phyloP scores from a whole-genome alignment of 2,888 invertebrate species.

The Rhingia campestris region DNA sequence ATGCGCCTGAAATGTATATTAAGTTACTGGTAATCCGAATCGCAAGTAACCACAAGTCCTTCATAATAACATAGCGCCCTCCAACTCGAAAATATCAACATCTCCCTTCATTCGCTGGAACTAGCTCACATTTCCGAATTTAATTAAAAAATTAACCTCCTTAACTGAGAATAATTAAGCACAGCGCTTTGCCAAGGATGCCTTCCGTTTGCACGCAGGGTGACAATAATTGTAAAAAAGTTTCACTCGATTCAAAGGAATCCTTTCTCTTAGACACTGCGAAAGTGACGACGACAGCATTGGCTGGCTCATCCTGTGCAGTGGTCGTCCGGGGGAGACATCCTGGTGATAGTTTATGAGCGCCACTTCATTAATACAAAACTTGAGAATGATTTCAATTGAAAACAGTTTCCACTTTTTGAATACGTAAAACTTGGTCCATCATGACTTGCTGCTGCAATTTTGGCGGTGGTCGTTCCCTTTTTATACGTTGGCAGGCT shows the following conservation, averaged over 20 bases:
- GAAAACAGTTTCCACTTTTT: conserved; percentile 52
- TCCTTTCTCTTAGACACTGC: background rate
- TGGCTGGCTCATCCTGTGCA: background rate
- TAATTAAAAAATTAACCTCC: conserved; percentile 64
- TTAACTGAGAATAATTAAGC: conserved; percentile 67
- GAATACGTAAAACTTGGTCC: conserved; percentile 44
- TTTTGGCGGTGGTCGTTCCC: conserved; percentile 3
- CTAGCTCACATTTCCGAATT: conserved; percentile 56
- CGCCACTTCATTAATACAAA: conserved; percentile 68
- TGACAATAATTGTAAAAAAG: conserved; percentile 51
- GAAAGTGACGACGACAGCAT: background rate
- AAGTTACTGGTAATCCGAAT: background rate
- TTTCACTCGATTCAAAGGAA: conserved; percentile 39
- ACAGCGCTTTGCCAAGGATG: conserved; percentile 32
- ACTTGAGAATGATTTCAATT: conserved; percentile 66
- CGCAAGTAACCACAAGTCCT: conserved; percentile 15
- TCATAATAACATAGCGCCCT: background rate
- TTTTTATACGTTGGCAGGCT: background rate
- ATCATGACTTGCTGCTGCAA: conserved; percentile 6
- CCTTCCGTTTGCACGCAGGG: conserved; percentile 14
- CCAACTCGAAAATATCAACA: background rate
- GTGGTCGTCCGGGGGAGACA: conserved; percentile 6
- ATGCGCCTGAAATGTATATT: too few species aligned
- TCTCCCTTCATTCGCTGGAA: background rate
- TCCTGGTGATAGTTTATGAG: conserved; percentile 47